Base-by-base conservation (phyloP, 2,113 vertebrate genomes). In the Entosphenus tridentatus region DNA sequence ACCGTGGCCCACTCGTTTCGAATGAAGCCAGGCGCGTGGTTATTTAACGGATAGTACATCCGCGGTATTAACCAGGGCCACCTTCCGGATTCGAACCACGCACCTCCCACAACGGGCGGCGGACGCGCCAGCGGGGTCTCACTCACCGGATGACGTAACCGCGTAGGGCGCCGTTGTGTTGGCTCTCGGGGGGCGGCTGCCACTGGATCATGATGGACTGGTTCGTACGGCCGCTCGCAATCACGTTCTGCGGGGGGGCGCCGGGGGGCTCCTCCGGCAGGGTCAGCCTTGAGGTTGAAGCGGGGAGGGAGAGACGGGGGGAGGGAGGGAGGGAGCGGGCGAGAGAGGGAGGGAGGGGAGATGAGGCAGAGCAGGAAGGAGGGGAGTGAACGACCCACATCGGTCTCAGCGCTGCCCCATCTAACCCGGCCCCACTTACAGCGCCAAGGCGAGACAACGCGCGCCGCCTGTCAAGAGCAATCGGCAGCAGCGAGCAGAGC, bases 121-220 rank as follows among this genome's bases (percentile, higher is more conserved):
- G 39, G 39, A 39, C 39, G 39, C 39, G 39, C 39, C 39, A 39
- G 14, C 0, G 10, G 2, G 0, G 57, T 2, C 1, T 62, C 0
- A 1, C 78, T 74, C 70, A 96, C 93, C 91, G 83, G 78, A 96
- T 79, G 67, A 85, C 73, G 76, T 97, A 96, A 68, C 93, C 93
- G 65, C 83, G 83, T 69, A 97, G 81, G 73, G 89, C 76, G 11
- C 93, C 93, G 0, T 97, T 97, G 76, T 96, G 91, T 77, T 96
- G 93, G 78, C 81, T 95, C 76, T 96, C 91, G 0, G 86, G 88
- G 0, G 93, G 92, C 0, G 90, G 87, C 77, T 98, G 93, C 90
- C 92, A 96, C 77, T 96, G 92, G 78, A 95, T 90, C 88, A 95
- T 90, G 80, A 96, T 96, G 77, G 90, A 96, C 72, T 93, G 89